Conservation (phyloP, 2,888 invertebrate genomes). For the Orchesella flavescens region DNA sequence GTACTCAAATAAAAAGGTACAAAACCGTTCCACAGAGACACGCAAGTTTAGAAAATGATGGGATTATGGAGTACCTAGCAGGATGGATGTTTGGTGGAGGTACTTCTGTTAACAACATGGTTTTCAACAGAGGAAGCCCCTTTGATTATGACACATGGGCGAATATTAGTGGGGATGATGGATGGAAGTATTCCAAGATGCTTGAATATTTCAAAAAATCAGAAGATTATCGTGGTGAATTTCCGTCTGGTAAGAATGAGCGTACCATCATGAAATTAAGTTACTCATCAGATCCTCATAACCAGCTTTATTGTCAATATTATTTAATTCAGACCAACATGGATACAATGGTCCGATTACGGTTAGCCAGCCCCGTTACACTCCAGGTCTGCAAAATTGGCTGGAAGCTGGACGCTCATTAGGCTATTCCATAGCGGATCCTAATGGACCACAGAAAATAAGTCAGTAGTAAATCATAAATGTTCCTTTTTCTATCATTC, state of each 20-base stretch:
- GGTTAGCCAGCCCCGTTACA: slow-evolving; percentile 14
- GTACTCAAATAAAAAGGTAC: no score
- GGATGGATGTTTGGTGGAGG: slow-evolving; percentile 18
- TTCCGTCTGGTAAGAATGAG: slow-evolving; percentile 7
- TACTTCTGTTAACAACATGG: slow-evolving; percentile 1
- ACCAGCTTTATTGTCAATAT: neutral
- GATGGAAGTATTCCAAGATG: slow-evolving; percentile 31
- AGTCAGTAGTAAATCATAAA: slow-evolving; percentile 14
- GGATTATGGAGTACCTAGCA: neutral
- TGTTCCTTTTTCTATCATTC: neutral
- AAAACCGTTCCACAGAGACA: no score
- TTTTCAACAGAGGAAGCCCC: neutral
- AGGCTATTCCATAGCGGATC: slow-evolving; percentile 35
- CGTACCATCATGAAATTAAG: no score
- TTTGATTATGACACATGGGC: slow-evolving; percentile 25
- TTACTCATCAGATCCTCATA: neutral
- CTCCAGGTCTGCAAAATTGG: slow-evolving; percentile 27
- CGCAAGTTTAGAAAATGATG: no score
- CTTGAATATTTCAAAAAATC: slow-evolving; percentile 22
- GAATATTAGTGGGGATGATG: neutral
- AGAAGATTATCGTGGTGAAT: slow-evolving; percentile 13
- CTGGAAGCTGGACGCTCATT: slow-evolving; percentile 39
- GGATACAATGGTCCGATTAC: slow-evolving; percentile 41
- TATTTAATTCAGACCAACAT: slow-evolving; percentile 41
- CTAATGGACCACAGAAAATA: slow-evolving; percentile 52